Conservation (phyloP, 92 coral and sea anemone species). For the Paragorgia papillata region DNA sequence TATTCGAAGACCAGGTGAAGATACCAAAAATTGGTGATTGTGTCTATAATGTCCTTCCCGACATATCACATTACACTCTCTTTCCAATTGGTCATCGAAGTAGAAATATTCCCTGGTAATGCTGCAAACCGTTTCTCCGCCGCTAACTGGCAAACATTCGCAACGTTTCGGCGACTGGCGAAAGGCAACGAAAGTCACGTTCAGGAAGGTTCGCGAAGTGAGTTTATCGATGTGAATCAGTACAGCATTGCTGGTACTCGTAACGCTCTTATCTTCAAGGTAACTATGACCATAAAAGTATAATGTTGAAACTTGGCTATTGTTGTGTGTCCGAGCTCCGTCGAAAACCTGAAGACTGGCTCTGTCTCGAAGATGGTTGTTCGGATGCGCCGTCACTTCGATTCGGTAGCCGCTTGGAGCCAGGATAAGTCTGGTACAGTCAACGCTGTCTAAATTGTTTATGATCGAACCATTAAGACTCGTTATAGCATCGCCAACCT, state of each 20-base stretch:
- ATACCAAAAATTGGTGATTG: not conserved
- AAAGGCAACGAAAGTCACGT: conserved; percentile 14
- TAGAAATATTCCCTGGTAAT: not conserved
- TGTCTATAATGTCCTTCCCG: not conserved
- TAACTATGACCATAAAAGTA: not conserved
- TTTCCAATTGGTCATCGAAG: not conserved
- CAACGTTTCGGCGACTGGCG: conserved; percentile 20
- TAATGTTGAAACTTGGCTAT: not conserved
- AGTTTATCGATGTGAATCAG: conserved; percentile 17
- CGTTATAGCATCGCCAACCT: conserved; percentile 29
- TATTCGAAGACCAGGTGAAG: not conserved
- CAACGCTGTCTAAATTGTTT: not conserved
- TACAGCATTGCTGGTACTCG: conserved; percentile 24
- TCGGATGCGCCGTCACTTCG: not conserved
- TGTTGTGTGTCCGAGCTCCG: not conserved
- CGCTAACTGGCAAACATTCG: conserved; percentile 10
- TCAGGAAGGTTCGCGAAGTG: not conserved
- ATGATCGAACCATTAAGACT: not conserved
- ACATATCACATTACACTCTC: not conserved
- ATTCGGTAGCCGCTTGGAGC: conserved; percentile 33
- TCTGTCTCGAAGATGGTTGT: not conserved
- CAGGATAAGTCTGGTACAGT: conserved; percentile 16
- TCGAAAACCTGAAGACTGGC: conserved; percentile 1
- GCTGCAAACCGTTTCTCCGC: conserved; percentile 1
- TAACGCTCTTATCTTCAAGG: not conserved